These are phyloP conservation scores for Ephestia elutella DNA, from an alignment of 1,140 invertebrate species.

Conservation along the genomic window DNA sequence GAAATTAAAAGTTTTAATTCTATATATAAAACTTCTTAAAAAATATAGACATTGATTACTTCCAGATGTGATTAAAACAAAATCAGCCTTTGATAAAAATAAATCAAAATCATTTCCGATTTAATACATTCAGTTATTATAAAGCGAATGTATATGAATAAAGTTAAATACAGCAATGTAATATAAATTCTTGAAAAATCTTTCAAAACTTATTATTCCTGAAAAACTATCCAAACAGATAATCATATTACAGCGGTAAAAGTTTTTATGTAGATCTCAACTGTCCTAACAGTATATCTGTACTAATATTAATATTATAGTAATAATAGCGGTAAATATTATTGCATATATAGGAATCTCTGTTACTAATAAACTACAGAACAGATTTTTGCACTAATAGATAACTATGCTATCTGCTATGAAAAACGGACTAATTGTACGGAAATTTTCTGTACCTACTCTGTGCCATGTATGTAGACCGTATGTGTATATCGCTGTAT, in stretches of 20 bases:
- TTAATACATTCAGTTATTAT: constrained; percentile 27
- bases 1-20: constrained; percentile 13
- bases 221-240: constrained; percentile 34
- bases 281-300: no score
- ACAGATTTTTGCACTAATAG: no score
- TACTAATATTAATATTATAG: no score
- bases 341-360: no score
- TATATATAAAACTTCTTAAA: constrained; percentile 24
- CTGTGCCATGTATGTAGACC: no score
- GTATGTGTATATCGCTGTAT: no score
- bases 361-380: no score
- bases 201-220: constrained; percentile 29
- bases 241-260: not conserved
- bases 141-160: constrained; percentile 36
- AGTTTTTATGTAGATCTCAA: not conserved
- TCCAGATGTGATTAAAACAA: constrained; percentile 28
- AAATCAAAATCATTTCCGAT: constrained; percentile 36
- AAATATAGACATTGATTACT: constrained; percentile 26
- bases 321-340: no score
- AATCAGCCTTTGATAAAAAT: constrained; percentile 31
- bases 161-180: constrained; percentile 27
- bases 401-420: no score
- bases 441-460: no score
- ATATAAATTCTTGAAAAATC: constrained; percentile 33
- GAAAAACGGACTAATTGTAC: no score